A percentile compares a stretch with the other conserved stretches of the same genome.
phyloP scores from a whole-genome alignment of 2,797 vertebrate species.

The Kryptopterus vitreolus region DNA sequence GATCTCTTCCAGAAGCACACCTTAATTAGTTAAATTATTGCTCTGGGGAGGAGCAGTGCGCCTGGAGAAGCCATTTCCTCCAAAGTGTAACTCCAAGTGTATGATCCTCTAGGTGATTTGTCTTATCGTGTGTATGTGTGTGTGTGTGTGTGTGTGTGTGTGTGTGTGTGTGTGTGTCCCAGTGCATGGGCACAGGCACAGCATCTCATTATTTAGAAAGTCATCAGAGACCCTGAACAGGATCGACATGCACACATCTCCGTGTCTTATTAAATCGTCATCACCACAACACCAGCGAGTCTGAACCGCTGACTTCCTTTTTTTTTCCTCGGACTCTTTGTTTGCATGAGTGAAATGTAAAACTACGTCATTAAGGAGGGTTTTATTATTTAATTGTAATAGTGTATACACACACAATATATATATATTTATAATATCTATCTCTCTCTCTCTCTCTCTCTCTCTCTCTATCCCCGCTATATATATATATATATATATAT shows the following conservation, averaged over 20 bases:
- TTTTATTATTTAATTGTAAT: neutral
- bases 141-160: constrained; percentile 5
- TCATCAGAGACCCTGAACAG: constrained; percentile 18
- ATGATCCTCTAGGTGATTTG: constrained; percentile 23
- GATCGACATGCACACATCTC: neutral
- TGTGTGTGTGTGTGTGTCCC: neutral
- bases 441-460: too few relatives aligned
- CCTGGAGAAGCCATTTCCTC: constrained; percentile 36
- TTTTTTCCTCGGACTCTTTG: neutral
- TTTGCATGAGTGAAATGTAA: neutral
- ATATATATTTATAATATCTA: too few relatives aligned
- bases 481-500: too few relatives aligned
- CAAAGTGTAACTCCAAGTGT: constrained; percentile 19
- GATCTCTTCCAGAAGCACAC: constrained; percentile 77
- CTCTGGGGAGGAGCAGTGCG: constrained; percentile 54
- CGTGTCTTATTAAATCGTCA: neutral
- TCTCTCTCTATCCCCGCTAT: too few relatives aligned
- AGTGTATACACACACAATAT: neutral
- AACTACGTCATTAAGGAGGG: neutral
- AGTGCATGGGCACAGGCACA: constrained; percentile 1
- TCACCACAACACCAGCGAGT: neutral
- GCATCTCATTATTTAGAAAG: neutral
- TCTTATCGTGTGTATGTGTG: constrained; percentile 16
- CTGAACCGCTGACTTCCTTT: constrained; percentile 16
- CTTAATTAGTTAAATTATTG: constrained; percentile 80